Evolutionary conservation across 2,797 vertebrate species (phyloP).

Genomic region (Dicrostonyx torquatus): DNA sequence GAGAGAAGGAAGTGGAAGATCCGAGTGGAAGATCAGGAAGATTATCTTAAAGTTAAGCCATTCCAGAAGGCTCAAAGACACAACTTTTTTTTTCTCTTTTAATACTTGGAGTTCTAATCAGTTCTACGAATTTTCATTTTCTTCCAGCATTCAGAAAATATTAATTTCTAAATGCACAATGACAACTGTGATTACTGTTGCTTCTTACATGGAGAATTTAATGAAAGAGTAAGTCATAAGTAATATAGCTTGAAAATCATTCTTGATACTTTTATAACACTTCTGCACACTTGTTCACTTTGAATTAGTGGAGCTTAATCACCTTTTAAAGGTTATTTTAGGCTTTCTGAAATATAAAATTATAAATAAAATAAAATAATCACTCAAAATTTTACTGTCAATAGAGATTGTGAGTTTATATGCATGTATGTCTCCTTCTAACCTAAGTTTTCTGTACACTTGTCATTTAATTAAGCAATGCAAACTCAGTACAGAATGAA

Average conservation of each 20-base stretch:
- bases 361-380: slow-evolving; percentile 24
- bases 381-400: not conserved
- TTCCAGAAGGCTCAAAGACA: not conserved
- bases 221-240: not conserved
- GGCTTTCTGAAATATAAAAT: slow-evolving; percentile 16
- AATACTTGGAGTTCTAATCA: not conserved
- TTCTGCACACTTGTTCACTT: not conserved
- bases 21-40: too few relatives aligned
- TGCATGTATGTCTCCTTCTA: not conserved
- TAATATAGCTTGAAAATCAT: not conserved
- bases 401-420: not conserved
- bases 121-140: not conserved
- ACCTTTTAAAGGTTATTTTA: not conserved
- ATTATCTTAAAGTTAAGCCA: not conserved
- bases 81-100: not conserved
- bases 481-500: not conserved
- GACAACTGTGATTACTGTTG: not conserved
- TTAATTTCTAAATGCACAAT: not conserved
- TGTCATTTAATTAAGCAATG: not conserved
- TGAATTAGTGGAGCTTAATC: slow-evolving; percentile 1
- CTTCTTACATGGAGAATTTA: slow-evolving; percentile 3
- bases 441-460: not conserved
- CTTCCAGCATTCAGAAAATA: slow-evolving; percentile 19
- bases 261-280: not conserved
- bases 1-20: not conserved